These are phyloP conservation scores for Aphaenogaster ashmeadi DNA, from an alignment of 1,140 invertebrate genomes.

Conservation along the genomic window DNA sequence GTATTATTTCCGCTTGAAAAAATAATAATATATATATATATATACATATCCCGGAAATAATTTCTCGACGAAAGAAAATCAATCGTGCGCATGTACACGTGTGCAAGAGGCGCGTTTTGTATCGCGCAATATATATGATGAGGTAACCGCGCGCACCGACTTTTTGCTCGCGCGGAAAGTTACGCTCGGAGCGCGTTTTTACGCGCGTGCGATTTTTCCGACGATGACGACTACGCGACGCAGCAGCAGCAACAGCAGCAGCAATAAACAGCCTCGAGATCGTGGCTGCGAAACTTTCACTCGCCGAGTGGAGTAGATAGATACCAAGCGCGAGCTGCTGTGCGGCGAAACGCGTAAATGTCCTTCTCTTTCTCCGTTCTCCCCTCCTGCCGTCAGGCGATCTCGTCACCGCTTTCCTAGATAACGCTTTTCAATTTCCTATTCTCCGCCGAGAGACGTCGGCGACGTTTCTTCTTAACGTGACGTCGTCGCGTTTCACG, in stretches of 20 bases:
- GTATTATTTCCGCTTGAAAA: not conserved
- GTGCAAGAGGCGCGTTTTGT: not conserved
- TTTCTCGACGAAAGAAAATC: not conserved
- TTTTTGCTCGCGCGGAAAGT: slow-evolving; percentile 35
- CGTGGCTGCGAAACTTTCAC: slow-evolving; percentile 67
- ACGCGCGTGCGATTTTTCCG: slow-evolving; percentile 58
- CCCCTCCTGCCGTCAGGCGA: not conserved
- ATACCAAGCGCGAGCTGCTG: not conserved
- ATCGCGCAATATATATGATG: not conserved
- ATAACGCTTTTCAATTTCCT: slow-evolving; percentile 51
- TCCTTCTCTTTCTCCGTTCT: not conserved
- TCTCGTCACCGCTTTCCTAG: slow-evolving; percentile 40
- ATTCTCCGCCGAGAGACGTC: slow-evolving; percentile 21
- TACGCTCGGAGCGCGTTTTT: slow-evolving; percentile 34
- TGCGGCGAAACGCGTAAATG: slow-evolving; percentile 28
- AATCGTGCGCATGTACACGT: too few relatives aligned
- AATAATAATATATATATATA: not conserved
- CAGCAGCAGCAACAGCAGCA: not conserved
- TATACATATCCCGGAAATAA: not conserved
- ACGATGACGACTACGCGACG: not conserved
- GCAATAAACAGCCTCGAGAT: slow-evolving; percentile 12
- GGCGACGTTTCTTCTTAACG: slow-evolving; percentile 35
- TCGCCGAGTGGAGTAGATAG: slow-evolving; percentile 12
- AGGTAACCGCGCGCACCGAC: not conserved
- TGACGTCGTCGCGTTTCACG: slow-evolving; percentile 23